A percentile compares a stretch with the other conserved stretches of the same genome.
These are phyloP conservation scores for Phoeniculus purpureus DNA, from an alignment of 2,797 vertebrate species.

Conservation along the genomic window DNA sequence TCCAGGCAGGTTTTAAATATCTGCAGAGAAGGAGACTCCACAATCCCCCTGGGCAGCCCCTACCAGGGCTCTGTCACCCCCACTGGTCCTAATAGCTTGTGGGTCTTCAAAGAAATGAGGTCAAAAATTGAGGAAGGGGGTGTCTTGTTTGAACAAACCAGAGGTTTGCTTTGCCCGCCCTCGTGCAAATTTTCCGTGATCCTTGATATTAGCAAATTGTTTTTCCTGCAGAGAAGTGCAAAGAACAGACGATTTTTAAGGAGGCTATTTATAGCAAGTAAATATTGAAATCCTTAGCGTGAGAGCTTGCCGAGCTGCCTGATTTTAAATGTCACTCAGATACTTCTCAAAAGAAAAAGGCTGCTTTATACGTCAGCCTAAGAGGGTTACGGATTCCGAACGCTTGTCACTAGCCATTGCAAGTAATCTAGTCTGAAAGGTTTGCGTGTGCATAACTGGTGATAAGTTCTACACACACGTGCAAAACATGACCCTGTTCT, in stretches of 20 bases:
- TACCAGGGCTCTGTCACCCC: too few species aligned
- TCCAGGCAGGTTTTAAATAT: too few species aligned
- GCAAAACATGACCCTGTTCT: neutral
- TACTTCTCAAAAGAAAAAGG: neutral
- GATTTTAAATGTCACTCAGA: neutral
- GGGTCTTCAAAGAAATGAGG: slow-evolving; percentile 6
- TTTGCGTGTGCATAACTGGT: neutral
- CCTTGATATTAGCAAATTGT: neutral
- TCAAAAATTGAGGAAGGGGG: neutral
- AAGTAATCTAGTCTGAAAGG: neutral
- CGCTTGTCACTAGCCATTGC: neutral
- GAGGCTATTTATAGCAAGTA: neutral
- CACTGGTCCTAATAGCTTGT: neutral
- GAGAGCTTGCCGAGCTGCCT: neutral
- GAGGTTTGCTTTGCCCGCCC: slow-evolving; percentile 6
- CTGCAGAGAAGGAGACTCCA: too few species aligned
- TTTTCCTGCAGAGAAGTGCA: neutral
- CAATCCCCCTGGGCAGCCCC: too few species aligned
- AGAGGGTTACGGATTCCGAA: neutral
- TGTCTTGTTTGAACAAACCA: slow-evolving; percentile 17
- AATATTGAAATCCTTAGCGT: slow-evolving; percentile 11
- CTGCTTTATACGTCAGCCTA: neutral
- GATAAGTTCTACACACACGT: neutral
- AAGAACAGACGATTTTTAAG: neutral
- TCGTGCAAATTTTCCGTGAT: slow-evolving; percentile 30